These are phyloP conservation scores for Falco novaeseelandiae DNA, from an alignment of 2,797 vertebrate genomes.

Conservation along the genomic window DNA sequence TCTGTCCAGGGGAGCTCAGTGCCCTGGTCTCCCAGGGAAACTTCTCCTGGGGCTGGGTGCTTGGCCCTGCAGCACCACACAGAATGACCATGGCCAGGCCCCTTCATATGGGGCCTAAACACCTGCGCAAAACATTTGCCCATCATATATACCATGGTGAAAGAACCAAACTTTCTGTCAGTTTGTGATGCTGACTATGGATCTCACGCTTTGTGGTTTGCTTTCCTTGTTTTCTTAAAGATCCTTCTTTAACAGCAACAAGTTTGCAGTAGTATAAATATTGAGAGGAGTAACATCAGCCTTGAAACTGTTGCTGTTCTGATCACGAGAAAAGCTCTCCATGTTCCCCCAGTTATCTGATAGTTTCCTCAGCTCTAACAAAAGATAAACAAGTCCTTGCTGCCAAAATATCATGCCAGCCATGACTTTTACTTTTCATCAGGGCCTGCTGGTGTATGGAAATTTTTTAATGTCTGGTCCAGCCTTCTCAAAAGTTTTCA, in stretches of 20 bases:
- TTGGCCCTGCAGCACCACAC: not conserved
- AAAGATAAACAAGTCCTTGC: not conserved
- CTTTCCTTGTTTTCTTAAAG: not conserved
- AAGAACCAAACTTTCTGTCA: not conserved
- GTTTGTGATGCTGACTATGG: not conserved
- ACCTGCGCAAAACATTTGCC: not conserved
- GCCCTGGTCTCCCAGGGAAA: not conserved
- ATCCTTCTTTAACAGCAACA: not conserved
- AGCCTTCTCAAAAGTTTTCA: not conserved
- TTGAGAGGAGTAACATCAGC: not conserved
- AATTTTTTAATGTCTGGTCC: not conserved
- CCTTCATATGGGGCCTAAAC: accelerated
- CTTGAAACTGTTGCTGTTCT: conserved; percentile 6
- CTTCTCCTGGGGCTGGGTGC: not conserved
- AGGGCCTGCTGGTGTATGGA: not conserved
- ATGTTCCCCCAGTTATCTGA: not conserved
- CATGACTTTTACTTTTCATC: not conserved
- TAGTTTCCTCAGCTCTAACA: not conserved
- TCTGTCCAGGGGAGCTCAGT: not conserved
- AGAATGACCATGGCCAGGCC: not conserved
- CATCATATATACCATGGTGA: accelerated
- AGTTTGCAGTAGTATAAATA: not conserved
- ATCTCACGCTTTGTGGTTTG: not conserved
- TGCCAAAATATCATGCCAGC: not conserved
- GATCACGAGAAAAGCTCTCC: not conserved